These are phyloP conservation scores for Aphaenogaster ashmeadi DNA, from an alignment of 1,140 invertebrate species.

Conservation along the genomic window DNA sequence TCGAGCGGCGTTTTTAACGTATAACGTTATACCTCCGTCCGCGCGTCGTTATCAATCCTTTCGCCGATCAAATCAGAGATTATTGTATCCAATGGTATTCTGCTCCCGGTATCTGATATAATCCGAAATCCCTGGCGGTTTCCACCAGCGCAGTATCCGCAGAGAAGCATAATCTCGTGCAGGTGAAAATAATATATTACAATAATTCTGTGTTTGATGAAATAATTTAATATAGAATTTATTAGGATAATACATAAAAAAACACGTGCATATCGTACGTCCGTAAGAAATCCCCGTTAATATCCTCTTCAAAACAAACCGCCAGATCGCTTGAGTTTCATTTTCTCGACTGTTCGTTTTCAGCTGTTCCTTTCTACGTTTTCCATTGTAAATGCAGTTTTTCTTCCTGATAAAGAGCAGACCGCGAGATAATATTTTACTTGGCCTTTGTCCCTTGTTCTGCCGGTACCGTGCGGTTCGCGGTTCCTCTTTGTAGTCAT, in stretches of 20 bases:
- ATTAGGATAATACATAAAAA: too few species aligned
- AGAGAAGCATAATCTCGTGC: neutral
- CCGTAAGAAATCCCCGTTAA: constrained; percentile 27
- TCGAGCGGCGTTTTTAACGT: constrained; percentile 34
- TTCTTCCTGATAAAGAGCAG: constrained; percentile 64
- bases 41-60: constrained; percentile 30
- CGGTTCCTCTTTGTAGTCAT: constrained; percentile 63
- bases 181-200: constrained; percentile 18
- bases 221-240: constrained; percentile 23
- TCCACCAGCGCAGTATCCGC: neutral
- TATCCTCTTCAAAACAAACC: constrained; percentile 35
- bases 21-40: neutral
- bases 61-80: constrained; percentile 39
- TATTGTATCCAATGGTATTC: constrained; percentile 37
- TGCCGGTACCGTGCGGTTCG: constrained; percentile 48
- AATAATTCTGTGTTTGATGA: constrained; percentile 1
- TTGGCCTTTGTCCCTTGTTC: constrained; percentile 65
- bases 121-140: constrained; percentile 6
- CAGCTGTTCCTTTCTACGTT: constrained; percentile 20
- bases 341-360: constrained; percentile 35
- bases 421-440: constrained; percentile 66
- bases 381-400: constrained; percentile 62
- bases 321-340: constrained; percentile 49
- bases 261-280: neutral
- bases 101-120: constrained; percentile 3